Base-by-base conservation (phyloP, 2,888 invertebrate species). In the Andrena minutula region DNA sequence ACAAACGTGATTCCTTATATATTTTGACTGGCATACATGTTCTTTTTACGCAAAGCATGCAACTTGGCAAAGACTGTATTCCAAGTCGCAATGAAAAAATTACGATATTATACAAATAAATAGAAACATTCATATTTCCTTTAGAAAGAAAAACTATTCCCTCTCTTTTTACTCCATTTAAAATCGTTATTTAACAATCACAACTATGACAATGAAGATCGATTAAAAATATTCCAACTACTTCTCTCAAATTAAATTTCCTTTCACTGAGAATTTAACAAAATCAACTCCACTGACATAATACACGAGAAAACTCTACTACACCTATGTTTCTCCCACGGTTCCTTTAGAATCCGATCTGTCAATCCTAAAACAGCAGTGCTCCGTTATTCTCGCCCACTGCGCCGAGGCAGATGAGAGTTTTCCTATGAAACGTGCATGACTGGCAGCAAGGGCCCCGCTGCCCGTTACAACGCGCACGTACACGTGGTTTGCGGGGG, bases 401-500 rank as follows among this genome's bases (percentile, higher is more conserved):
- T 10, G 53, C 53, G 7, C 10, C 49, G 28, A 58, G 58, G 28
- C 32, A 47, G 12, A 53, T 53, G n/a, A 49, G 70, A 32, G 32
- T 56, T 71, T 58, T 49, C 68, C 53, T 56, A 56, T 51, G 30
- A 28, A 64, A 58, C 32, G 28, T 23, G 47, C 61, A 63, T 71
- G 73, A 75, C 71, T 70, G 58, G 49, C 61, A 71, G 75, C 61
- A 60, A 78, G 47, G 53, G 49, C n/a, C 30, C 30, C 23, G n/a
- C 58, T 58, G 61, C 74, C 70, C 74, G 81, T 77, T 78, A 78
- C 73, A 63, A 53, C 35, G 61, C 16, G 47, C 60, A 69, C 71
- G 30, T 64, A 49, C 74, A 71, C 71, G 53, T 65, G 51, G 28
- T 72, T 23, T n/a, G 70, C 23, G 12, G 60, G 60, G 32, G 56